Evolutionary conservation across 2,888 invertebrate genomes (phyloP), one percentile per base, ranked within the genome.

Genomic region (Tenodera sinensis): DNA sequence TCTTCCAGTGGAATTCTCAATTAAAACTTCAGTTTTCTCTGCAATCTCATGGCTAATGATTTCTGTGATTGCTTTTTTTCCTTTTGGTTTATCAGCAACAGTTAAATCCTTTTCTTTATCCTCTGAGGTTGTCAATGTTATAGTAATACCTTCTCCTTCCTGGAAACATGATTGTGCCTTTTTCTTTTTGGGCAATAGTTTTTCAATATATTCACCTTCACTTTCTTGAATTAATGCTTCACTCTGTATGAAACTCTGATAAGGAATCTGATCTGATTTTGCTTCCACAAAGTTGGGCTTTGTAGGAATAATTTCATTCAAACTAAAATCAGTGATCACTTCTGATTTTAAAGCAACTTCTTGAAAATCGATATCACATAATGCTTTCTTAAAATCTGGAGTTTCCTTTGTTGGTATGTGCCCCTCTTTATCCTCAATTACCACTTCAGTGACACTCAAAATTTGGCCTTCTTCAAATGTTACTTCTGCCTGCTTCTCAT

Each of bases 311-410:
- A 91, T 89, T 83, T 91, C 90, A 83, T 90, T 94, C 20, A 93
- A 93, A 91, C 94, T 93, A 42, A 94, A 93, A 89, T 94, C 93
- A 25, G 95, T 92, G 87, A 95, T 93, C 42, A 95, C 93, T 94
- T 96, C 95, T 91, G 94, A 94, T 88, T 94, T 94, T 89, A 95
- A 92, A 27, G 96, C 96, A 91, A 96, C 95, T 90, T 93, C 93
- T 91, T 94, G 94, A 27, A 94, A 93, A 87, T 94, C 92, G 85
- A 96, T 92, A 88, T 95, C 94, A 54, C 94, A 89, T 88, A 93
- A 94, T 28, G 96, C 96, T 91, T 93, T 94, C 71, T 93, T 93
- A 89, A 93, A 92, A 90, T 93, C 92, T n/a, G 94, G 93, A 89
- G 91, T 91, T 91, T 93, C 92, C 83, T 92, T 91, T 90, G 93